Conservation (phyloP, 2,113 vertebrate species). For the Galeopterus variegatus region DNA sequence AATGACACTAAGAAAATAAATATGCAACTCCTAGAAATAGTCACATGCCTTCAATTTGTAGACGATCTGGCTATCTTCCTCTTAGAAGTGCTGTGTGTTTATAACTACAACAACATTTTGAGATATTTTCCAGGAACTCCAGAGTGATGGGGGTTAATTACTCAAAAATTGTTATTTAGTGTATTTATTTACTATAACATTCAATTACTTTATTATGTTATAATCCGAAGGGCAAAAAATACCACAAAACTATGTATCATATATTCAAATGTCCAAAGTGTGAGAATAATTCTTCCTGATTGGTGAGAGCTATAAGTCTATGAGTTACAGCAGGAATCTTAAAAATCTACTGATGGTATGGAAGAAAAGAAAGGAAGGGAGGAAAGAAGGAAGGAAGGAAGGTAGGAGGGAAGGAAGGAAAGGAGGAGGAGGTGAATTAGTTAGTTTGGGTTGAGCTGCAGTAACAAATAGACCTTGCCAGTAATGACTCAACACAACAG, state of each 20-base stretch:
- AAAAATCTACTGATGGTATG: not conserved
- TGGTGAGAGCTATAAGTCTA: not conserved
- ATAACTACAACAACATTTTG: constrained; percentile 45
- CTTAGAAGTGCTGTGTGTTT: constrained; percentile 52
- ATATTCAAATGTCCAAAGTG: not conserved
- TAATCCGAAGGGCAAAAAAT: not conserved
- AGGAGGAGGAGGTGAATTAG: not conserved
- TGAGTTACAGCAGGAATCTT: not conserved
- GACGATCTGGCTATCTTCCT: not conserved
- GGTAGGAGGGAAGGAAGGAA: not conserved
- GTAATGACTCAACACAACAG: not conserved
- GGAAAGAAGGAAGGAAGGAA: not conserved
- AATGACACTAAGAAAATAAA: constrained; percentile 70
- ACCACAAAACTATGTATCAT: not conserved
- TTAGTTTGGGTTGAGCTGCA: not conserved
- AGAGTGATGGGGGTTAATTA: not conserved
- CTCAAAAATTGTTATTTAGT: not conserved
- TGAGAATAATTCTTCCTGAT: not conserved
- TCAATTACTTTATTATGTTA: not conserved
- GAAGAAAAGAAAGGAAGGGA: not conserved
- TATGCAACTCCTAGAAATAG: constrained; percentile 40
- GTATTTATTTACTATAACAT: not conserved
- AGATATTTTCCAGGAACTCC: constrained; percentile 52
- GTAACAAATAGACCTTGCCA: not conserved
- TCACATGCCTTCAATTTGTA: constrained; percentile 66